Percentiles rank a stretch among this genome's conserved stretches.
Evolutionary conservation across 2,113 vertebrate genomes (phyloP).

Genomic region (Grus americana): DNA sequence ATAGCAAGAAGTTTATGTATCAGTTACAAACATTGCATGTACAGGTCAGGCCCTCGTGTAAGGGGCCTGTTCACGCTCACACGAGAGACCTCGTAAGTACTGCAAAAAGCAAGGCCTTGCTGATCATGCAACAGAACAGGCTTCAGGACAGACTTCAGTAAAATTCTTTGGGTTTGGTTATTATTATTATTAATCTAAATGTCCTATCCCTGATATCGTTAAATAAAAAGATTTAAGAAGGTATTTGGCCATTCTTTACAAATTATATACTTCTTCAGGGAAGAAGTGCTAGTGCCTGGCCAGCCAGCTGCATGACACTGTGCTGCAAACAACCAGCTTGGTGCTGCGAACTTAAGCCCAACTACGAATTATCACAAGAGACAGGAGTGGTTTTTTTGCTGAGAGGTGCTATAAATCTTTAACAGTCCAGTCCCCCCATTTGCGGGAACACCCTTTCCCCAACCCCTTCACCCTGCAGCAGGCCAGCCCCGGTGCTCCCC

Average conservation of each 20-base stretch:
- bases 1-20: not conserved
- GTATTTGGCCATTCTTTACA: not conserved
- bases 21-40: not conserved
- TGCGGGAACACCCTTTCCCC: not conserved
- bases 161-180: not conserved
- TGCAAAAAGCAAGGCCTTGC: not conserved
- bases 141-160: not conserved
- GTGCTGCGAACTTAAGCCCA: not conserved
- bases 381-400: not conserved
- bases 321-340: not conserved
- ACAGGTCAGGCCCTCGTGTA: not conserved
- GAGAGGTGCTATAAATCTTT: not conserved
- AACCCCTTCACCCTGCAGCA: rapidly evolving
- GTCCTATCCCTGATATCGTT: not conserved
- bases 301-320: rapidly evolving
- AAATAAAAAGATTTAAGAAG: not conserved
- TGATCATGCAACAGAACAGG: rapidly evolving
- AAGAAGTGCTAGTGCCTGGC: not conserved
- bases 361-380: not conserved
- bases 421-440: not conserved
- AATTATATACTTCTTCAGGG: not conserved
- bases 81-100: not conserved
- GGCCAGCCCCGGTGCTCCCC: not conserved
- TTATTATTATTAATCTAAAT: not conserved
- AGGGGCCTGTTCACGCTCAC: rapidly evolving